Evolutionary conservation across 2,797 vertebrate genomes (phyloP).

Genomic region (Acanthurus leucopareius): DNA sequence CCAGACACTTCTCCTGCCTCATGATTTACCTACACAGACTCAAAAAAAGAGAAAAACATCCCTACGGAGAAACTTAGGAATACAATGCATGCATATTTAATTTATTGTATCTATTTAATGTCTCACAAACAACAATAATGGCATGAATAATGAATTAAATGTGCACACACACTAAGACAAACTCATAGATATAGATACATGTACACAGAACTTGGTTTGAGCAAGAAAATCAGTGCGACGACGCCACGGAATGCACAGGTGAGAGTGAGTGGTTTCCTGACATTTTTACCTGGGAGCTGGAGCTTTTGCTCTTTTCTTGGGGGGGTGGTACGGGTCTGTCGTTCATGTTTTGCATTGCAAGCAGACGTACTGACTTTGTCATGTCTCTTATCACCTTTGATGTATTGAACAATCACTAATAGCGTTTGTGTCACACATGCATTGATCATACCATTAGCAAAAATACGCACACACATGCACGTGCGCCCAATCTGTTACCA

Average conservation of each 20-base stretch:
- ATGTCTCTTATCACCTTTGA: conserved; percentile 57
- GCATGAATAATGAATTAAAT: conserved; percentile 67
- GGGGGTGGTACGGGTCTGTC: background rate
- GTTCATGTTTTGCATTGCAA: conserved; percentile 46
- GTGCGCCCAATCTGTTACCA: conserved; percentile 65
- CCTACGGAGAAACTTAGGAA: conserved; percentile 28
- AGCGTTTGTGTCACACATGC: conserved; percentile 56
- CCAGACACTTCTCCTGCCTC: conserved; percentile 22
- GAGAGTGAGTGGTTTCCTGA: conserved; percentile 45
- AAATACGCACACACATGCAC: conserved; percentile 25
- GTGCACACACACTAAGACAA: conserved; percentile 20
- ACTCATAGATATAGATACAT: conserved; percentile 22
- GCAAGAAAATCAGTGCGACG: conserved; percentile 33
- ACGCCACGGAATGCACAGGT: conserved; percentile 30
- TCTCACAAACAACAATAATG: conserved; percentile 66
- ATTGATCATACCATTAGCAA: conserved; percentile 73
- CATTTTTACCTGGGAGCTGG: conserved; percentile 43
- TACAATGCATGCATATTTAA: conserved; percentile 64
- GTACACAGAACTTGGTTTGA: conserved; percentile 55
- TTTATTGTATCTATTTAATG: conserved; percentile 69
- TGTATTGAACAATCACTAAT: conserved; percentile 55
- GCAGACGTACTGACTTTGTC: conserved; percentile 27
- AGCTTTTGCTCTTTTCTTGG: conserved; percentile 53
- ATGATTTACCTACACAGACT: conserved; percentile 32
- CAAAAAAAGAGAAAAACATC: conserved; percentile 40